These are phyloP conservation scores for Protobothrops flavoviridis DNA, from an alignment of 2,113 vertebrate genomes.

Conservation along the genomic window DNA sequence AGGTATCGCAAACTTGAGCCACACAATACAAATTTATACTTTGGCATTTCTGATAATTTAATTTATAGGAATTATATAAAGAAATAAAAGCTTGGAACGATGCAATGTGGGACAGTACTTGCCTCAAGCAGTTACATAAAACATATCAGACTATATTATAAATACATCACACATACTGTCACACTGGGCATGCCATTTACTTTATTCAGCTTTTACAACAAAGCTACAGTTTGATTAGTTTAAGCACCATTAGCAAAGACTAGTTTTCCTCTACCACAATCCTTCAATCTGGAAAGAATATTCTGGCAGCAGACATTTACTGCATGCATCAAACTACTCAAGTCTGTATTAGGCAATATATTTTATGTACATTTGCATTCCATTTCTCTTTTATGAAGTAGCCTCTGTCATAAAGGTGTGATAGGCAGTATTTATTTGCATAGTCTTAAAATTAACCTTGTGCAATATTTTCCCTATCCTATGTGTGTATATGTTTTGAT, in stretches of 20 bases:
- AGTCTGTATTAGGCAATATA: constrained; percentile 28
- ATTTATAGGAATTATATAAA: constrained; percentile 33
- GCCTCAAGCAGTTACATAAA: constrained; percentile 22
- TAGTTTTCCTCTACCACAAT: constrained; percentile 31
- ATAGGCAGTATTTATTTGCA: constrained; percentile 17
- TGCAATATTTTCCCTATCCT: constrained; percentile 16
- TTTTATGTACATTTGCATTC: constrained; percentile 17
- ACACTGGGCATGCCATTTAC: constrained; percentile 52
- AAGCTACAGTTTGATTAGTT: constrained; percentile 37
- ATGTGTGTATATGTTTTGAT: constrained; percentile 15
- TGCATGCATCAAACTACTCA: constrained; percentile 44
- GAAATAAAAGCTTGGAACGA: constrained; percentile 34
- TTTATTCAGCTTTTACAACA: constrained; percentile 61
- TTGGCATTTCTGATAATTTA: constrained; percentile 29
- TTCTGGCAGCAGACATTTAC: constrained; percentile 48
- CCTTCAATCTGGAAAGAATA: constrained; percentile 41
- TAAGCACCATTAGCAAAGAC: constrained; percentile 28
- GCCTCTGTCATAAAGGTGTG: constrained; percentile 9
- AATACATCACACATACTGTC: constrained; percentile 37
- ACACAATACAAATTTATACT: constrained; percentile 17
- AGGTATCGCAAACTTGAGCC: constrained; percentile 23
- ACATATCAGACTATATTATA: constrained; percentile 9
- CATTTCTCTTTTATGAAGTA: constrained; percentile 28
- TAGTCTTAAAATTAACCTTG: constrained; percentile 19
- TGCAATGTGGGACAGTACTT: constrained; percentile 28